These are phyloP conservation scores for Patella vulgata DNA, from an alignment of 1,140 invertebrate genomes.

Conservation along the genomic window DNA sequence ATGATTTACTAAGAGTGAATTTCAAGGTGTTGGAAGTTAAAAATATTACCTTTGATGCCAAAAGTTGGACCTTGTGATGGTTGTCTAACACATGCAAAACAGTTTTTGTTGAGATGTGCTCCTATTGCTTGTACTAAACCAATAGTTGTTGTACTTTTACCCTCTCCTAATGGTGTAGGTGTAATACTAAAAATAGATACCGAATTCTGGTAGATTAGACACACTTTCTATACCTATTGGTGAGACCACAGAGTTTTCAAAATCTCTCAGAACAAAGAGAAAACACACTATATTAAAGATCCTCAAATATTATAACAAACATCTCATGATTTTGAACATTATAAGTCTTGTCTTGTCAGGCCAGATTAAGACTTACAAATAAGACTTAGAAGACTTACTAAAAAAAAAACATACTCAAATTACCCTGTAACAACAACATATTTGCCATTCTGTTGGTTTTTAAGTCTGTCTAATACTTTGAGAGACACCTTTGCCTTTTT, in stretches of 20 bases:
- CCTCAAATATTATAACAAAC: too few species aligned
- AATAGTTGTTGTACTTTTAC: conserved; percentile 95
- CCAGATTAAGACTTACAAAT: too few species aligned
- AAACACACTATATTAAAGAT: too few species aligned
- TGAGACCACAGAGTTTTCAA: too few species aligned
- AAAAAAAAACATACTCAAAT: conserved; percentile 54
- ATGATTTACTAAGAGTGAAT: too few species aligned
- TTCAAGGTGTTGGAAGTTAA: too few species aligned
- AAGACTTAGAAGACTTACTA: too few species aligned
- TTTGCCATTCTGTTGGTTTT: conserved; percentile 80
- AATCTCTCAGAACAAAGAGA: too few species aligned
- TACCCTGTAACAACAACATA: conserved; percentile 96
- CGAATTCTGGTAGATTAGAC: too few species aligned
- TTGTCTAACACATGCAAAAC: conserved; percentile 95
- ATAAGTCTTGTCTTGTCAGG: too few species aligned
- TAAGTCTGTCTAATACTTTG: conserved; percentile 80
- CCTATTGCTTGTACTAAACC: conserved; percentile 93
- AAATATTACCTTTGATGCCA: conserved; percentile 94
- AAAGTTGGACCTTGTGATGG: conserved; percentile 99
- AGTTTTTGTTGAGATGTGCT: conserved; percentile 85
- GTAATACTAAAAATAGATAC: conserved; percentile 81
- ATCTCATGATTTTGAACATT: too few species aligned
- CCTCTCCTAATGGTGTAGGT: conserved; percentile 96
- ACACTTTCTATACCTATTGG: too few species aligned
- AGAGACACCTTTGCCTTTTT: conserved; percentile 97